A percentile compares a stretch with the other conserved stretches of the same genome.
These are phyloP conservation scores for Hyposoter dolosus DNA, from an alignment of 2,888 invertebrate genomes.

Conservation along the genomic window DNA sequence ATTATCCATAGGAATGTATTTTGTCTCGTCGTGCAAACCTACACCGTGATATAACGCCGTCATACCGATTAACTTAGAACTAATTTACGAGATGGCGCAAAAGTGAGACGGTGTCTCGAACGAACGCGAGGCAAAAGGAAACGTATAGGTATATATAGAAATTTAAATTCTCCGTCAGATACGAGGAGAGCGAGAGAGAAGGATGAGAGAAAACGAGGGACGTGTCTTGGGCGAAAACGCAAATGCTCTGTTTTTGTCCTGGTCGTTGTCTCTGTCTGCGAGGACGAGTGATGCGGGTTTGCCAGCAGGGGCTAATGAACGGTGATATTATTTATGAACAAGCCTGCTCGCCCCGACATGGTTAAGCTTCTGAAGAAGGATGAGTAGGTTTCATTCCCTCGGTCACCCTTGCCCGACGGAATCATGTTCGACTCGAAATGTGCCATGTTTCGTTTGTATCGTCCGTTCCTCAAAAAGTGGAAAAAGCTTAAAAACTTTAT, in stretches of 20 bases:
- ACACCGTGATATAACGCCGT: constrained; percentile 73
- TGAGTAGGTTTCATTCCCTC: neutral
- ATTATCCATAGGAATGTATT: neutral
- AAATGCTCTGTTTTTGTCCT: constrained; percentile 55
- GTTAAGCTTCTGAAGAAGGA: constrained; percentile 36
- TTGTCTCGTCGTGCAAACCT: constrained; percentile 68
- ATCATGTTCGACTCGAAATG: constrained; percentile 8
- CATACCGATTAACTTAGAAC: constrained; percentile 79
- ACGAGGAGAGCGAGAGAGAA: constrained; percentile 6
- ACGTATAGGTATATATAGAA: neutral
- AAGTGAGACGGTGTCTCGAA: constrained; percentile 24
- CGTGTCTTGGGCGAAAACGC: constrained; percentile 44
- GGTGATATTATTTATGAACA: constrained; percentile 70
- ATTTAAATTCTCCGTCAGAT: neutral
- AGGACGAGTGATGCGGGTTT: constrained; percentile 60
- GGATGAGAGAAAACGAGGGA: constrained; percentile 4
- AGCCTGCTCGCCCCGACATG: constrained; percentile 38
- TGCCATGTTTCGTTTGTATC: constrained; percentile 35
- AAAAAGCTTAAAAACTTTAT: neutral
- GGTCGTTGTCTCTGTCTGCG: constrained; percentile 46
- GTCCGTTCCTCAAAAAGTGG: neutral
- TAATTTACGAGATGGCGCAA: constrained; percentile 77
- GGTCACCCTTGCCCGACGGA: neutral
- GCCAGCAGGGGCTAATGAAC: constrained; percentile 62
- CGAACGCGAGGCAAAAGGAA: neutral